Percentiles rank a stretch among this genome's conserved stretches.
Conservation (phyloP, 2,113 vertebrate species). For the Zingel zingel region DNA sequence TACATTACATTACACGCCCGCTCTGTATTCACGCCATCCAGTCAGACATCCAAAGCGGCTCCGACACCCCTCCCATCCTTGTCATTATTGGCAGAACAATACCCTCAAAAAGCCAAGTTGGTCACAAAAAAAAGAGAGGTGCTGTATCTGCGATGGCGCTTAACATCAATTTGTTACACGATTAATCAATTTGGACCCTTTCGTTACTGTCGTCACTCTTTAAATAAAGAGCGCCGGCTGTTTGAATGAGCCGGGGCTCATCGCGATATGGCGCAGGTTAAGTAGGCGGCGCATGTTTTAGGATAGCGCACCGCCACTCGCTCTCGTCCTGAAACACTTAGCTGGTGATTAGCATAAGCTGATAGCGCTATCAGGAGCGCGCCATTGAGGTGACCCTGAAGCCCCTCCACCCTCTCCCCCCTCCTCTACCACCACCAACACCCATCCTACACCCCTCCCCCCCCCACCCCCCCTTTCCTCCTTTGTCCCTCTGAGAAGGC, state of each 20-base stretch:
- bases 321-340: slow-evolving; percentile 83
- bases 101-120: slow-evolving; percentile 67
- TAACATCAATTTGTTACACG: slow-evolving; percentile 83
- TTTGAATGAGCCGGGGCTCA: slow-evolving; percentile 77
- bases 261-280: slow-evolving; percentile 84
- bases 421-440: slow-evolving; percentile 19
- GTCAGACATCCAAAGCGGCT: slow-evolving; percentile 68
- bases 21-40: slow-evolving; percentile 61
- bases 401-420: slow-evolving; percentile 13
- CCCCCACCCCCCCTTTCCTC: slow-evolving; percentile 29
- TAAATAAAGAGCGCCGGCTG: slow-evolving; percentile 60
- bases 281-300: slow-evolving; percentile 80
- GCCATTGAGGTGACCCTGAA: slow-evolving; percentile 84
- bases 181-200: slow-evolving; percentile 81
- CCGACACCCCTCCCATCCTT: slow-evolving; percentile 42
- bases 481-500: slow-evolving; percentile 67
- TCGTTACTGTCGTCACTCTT: slow-evolving; percentile 53
- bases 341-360: slow-evolving; percentile 86
- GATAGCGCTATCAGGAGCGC: slow-evolving; percentile 84
- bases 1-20: slow-evolving; percentile 68
- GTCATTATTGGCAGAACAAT: slow-evolving; percentile 81
- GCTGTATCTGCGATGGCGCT: slow-evolving; percentile 62
- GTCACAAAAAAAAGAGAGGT: slow-evolving; percentile 49
- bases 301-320: slow-evolving; percentile 71
- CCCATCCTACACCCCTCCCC: slow-evolving; percentile 28